Evolutionary conservation across 2,888 invertebrate species (phyloP), one percentile per base, ranked within the genome.

Genomic region (Tipula helvola): DNA sequence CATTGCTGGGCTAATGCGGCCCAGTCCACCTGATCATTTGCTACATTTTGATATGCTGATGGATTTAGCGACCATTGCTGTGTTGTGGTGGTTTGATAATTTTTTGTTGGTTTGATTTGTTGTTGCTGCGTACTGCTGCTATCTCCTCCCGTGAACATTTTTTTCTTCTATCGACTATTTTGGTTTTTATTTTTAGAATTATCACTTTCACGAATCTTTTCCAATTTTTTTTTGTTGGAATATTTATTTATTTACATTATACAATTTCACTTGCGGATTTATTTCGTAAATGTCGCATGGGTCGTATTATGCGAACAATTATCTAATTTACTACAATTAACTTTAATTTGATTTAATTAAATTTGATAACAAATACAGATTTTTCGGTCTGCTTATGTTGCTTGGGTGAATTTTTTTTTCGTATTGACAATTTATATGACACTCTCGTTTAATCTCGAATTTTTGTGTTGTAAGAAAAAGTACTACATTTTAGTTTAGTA

Each of bases 1-100:
- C 99, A 98, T 94, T 98, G 98, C 90, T 98, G 98, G 39, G 98
- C 98, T 89, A 99, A 93, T 42, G 97, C 95, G 12, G 98, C 98
- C 98, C 99, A 99, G 91, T 99, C 98, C 87, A 98, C 98, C 92
- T 96, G 94, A 90, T 96, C 97, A 89, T 95, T 95, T 89, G 95
- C 94, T 91, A 96, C 93, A 91, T 96, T 96, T 92, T 96, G 96
- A 91, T 96, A 97, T 86, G 95, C 94, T 87, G 95, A 36, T 10
- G 52, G 52, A 12, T 87, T 87, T 12, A 87, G 18, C 8, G 86
- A 85, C 87, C 87, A 87, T 86, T 87, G 87, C 44, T 83, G 41
- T 28, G 47, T 47, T 39, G 36, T 36, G 2, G 36, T 36, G 5
- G 85, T 85, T 42, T 85, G 85, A 28, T 85, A 85, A 85, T 42